Conservation (phyloP, 2,113 vertebrate genomes). For the Hepsetus odoe region DNA sequence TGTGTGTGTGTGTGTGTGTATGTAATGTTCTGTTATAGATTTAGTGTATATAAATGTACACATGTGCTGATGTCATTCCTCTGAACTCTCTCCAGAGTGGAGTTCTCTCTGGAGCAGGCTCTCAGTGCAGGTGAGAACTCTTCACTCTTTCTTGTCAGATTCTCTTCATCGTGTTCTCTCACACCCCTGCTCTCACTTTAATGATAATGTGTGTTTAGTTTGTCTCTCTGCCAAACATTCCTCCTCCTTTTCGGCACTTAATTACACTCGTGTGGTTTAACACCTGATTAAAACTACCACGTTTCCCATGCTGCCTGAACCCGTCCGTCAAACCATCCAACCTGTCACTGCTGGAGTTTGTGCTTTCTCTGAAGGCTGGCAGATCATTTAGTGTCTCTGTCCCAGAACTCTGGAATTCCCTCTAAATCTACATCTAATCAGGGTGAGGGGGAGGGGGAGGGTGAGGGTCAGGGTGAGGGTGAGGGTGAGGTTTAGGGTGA, state of each 20-base stretch:
- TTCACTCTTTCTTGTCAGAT: conserved; percentile 16
- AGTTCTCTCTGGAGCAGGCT: conserved; percentile 66
- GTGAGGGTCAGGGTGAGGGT: no score
- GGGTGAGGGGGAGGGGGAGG: no score
- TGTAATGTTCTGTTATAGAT: no score
- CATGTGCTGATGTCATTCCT: no score
- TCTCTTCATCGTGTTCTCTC: not conserved
- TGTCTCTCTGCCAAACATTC: conserved; percentile 12
- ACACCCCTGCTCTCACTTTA: not conserved
- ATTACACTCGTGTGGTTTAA: not conserved
- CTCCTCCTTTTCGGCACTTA: not conserved
- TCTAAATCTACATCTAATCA: no score
- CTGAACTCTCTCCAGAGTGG: conserved; percentile 59
- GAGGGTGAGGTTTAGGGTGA: no score
- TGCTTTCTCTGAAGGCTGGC: no score
- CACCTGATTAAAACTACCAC: not conserved
- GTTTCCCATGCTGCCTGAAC: conserved; percentile 6
- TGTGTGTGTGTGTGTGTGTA: no score
- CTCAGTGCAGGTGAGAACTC: conserved; percentile 64
- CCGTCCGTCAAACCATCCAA: not conserved
- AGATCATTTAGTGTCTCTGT: no score
- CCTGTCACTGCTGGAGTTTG: conserved; percentile 14
- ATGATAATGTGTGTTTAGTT: conserved; percentile 14
- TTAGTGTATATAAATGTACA: no score
- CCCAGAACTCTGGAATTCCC: no score